Percentiles rank a stretch among this genome's conserved stretches.
phyloP scores from a whole-genome alignment of 2,888 invertebrate genomes.

The Gymnocheta viridis region DNA sequence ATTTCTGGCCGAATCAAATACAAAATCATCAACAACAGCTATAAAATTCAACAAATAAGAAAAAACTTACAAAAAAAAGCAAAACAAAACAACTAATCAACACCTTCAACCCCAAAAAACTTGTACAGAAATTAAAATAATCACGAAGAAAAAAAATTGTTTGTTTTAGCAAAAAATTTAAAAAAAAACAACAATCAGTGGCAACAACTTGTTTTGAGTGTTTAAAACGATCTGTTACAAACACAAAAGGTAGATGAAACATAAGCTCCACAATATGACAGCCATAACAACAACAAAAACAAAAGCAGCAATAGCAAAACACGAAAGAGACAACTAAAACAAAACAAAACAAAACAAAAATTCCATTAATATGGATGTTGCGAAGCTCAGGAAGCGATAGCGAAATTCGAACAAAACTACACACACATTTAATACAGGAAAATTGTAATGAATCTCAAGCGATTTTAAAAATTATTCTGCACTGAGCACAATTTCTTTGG shows the following conservation, averaged over 20 bases:
- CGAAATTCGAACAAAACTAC: not conserved
- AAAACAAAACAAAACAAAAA: constrained; percentile 9
- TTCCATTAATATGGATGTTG: constrained; percentile 63
- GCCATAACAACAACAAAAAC: constrained; percentile 9
- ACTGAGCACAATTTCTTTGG: not conserved
- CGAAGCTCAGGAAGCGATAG: constrained; percentile 62
- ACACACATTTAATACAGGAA: not conserved
- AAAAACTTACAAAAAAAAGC: constrained; percentile 17
- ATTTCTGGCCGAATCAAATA: constrained; percentile 5
- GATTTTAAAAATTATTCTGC: constrained; percentile 13
- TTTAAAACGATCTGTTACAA: constrained; percentile 43
- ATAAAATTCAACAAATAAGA: constrained; percentile 15
- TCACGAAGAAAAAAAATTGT: constrained; percentile 38
- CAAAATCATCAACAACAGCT: constrained; percentile 31
- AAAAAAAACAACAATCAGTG: constrained; percentile 17
- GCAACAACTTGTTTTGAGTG: constrained; percentile 51
- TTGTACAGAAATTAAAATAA: constrained; percentile 32
- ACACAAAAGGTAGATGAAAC: constrained; percentile 68
- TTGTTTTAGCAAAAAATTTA: not conserved
- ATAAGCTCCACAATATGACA: constrained; percentile 42
- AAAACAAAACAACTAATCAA: constrained; percentile 57
- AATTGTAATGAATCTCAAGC: constrained; percentile 29
- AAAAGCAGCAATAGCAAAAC: not conserved
- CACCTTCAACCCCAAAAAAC: constrained; percentile 69
- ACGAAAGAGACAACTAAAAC: constrained; percentile 20